Percentiles rank a stretch among this genome's conserved stretches.
Conservation (phyloP, 2,113 vertebrate species). For the Jacana jacana region DNA sequence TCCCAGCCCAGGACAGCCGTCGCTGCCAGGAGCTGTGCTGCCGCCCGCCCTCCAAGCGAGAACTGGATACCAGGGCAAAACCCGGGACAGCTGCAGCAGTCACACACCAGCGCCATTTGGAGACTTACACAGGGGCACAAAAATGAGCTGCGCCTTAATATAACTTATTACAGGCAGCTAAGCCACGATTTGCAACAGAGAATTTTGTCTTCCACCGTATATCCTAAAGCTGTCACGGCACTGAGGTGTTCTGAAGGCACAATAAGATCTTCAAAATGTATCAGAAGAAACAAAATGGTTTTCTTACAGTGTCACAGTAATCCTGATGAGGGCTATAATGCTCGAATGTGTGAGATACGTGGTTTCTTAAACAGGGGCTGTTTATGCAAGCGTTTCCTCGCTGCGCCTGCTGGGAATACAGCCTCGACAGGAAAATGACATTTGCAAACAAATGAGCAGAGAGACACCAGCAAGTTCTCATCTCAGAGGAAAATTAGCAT, state of each 20-base stretch:
- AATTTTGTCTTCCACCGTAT: background rate
- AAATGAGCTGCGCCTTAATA: background rate
- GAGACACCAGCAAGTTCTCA: conserved; percentile 15
- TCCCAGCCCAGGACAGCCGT: background rate
- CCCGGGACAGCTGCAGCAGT: conserved; percentile 8
- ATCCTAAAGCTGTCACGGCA: background rate
- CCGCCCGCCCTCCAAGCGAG: background rate
- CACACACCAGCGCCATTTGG: background rate
- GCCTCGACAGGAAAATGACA: conserved; percentile 10
- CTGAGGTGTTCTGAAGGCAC: background rate
- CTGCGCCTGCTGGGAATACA: background rate
- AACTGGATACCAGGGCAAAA: background rate
- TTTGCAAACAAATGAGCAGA: conserved; percentile 64
- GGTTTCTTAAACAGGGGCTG: background rate
- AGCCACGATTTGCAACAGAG: background rate
- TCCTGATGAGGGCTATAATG: background rate
- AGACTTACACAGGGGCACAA: background rate
- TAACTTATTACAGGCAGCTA: background rate
- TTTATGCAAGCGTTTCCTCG: conserved; percentile 7
- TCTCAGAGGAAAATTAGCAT: conserved; percentile 29
- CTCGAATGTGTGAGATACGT: background rate
- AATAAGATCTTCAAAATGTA: background rate
- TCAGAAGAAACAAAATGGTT: background rate
- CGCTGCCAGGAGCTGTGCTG: background rate
- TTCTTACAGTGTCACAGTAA: background rate